A percentile compares a stretch with the other conserved stretches of the same genome.
phyloP scores from a whole-genome alignment of 1,140 invertebrate genomes.

The Drosophila rufa region DNA sequence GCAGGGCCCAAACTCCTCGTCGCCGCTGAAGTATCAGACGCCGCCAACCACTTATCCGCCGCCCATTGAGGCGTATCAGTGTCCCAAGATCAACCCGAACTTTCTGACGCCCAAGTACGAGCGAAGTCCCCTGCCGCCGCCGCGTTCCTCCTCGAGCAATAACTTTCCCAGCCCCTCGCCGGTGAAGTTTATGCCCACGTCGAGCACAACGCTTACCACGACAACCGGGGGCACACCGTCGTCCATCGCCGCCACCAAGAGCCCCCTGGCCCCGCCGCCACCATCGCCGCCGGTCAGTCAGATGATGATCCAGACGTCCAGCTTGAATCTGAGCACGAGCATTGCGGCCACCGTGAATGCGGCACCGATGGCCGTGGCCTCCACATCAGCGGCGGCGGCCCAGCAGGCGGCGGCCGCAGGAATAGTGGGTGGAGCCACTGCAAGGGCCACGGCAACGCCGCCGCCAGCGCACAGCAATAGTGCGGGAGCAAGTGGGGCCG shows the following conservation, averaged over 20 bases:
- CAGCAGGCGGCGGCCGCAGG: conserved; percentile 26
- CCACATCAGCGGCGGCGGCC: conserved; percentile 62
- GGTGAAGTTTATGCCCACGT: conserved; percentile 43
- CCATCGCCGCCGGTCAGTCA: conserved; percentile 35
- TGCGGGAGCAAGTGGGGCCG: conserved; percentile 4
- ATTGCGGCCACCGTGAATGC: conserved; percentile 24
- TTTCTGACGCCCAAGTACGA: conserved; percentile 83
- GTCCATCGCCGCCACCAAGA: conserved; percentile 15
- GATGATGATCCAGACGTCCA: conserved; percentile 46
- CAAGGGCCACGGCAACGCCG: conserved; percentile 37
- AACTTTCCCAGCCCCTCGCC: conserved; percentile 55
- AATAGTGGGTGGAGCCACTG: conserved; percentile 1
- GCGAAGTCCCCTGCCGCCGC: conserved; percentile 52
- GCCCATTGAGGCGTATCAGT: conserved; percentile 83
- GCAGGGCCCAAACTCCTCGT: conserved; percentile 50
- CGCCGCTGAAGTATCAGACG: conserved; percentile 78
- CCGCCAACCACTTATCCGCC: conserved; percentile 81
- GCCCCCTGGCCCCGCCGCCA: conserved; percentile 20
- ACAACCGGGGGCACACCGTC: conserved; percentile 15
- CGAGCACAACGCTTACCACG: conserved; percentile 7
- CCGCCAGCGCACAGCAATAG: conserved; percentile 32
- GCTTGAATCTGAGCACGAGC: conserved; percentile 53
- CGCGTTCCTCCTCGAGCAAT: conserved; percentile 25
- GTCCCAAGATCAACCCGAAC: conserved; percentile 83
- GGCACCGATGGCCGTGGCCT: conserved; percentile 43